Evolutionary conservation across 2,888 invertebrate species (phyloP).

Genomic region (Stenichneumon culpator): DNA sequence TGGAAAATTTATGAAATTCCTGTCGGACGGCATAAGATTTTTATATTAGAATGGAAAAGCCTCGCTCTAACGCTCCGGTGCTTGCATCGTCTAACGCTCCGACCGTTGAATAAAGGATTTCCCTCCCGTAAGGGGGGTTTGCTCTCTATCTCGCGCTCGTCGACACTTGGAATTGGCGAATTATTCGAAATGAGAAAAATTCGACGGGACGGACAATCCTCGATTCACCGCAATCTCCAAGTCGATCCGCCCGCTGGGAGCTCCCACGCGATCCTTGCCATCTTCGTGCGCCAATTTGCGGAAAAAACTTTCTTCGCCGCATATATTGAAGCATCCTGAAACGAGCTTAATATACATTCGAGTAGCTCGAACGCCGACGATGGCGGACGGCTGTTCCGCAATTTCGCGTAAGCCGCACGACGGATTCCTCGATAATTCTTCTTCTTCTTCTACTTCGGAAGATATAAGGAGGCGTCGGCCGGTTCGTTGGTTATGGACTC

Average conservation of each 20-base stretch:
- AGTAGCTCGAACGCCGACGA: not conserved
- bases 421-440: conserved; percentile 29
- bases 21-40: conserved; percentile 60
- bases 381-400: not conserved
- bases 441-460: conserved; percentile 7
- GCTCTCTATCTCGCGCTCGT: conserved; percentile 2
- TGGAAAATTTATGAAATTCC: conserved; percentile 74
- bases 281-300: conserved; percentile 25
- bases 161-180: conserved; percentile 37
- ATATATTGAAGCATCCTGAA: conserved; percentile 18
- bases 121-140: not conserved
- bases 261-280: not conserved
- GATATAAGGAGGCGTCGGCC: conserved; percentile 8
- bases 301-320: conserved; percentile 28
- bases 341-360: conserved; percentile 4
- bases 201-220: conserved; percentile 5
- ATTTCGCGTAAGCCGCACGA: not conserved
- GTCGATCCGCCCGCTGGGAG: not conserved
- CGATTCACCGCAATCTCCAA: not conserved
- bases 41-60: conserved; percentile 65
- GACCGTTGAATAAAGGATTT: conserved; percentile 71
- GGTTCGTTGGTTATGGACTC: conserved; percentile 38
- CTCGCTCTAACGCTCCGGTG: conserved; percentile 50
- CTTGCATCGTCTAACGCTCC: conserved; percentile 58
- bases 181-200: conserved; percentile 46